phyloP scores from a whole-genome alignment of 2,113 vertebrate genomes.

The Scopus umbretta region DNA sequence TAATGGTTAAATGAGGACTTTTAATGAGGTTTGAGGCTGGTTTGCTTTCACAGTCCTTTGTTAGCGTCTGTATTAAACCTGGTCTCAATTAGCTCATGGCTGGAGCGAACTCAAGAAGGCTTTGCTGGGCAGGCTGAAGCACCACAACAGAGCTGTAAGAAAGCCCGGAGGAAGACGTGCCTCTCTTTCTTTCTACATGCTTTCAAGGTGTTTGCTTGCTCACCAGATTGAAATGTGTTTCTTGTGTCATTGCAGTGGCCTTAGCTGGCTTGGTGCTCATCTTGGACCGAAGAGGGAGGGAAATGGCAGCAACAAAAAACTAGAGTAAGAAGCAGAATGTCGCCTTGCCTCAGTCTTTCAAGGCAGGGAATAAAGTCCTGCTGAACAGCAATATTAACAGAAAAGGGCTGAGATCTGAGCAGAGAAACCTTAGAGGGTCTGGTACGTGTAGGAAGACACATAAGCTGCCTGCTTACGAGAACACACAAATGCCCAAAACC shows the following conservation, averaged over 20 bases:
- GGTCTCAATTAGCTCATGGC: not conserved
- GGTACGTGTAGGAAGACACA: not conserved
- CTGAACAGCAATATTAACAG: not conserved
- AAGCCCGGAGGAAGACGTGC: not conserved
- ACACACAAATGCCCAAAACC: not conserved
- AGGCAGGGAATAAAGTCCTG: not conserved
- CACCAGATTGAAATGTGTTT: not conserved
- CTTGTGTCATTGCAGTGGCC: not conserved
- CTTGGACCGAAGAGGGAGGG: not conserved
- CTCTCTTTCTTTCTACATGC: not conserved
- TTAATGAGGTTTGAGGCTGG: not conserved
- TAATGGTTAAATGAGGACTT: not conserved
- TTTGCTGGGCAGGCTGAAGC: not conserved
- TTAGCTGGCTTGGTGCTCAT: not conserved
- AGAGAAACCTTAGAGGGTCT: not conserved
- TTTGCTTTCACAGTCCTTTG: not conserved
- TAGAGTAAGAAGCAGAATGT: not conserved
- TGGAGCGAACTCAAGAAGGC: not conserved
- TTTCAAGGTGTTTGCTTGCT: not conserved
- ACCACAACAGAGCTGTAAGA: not conserved
- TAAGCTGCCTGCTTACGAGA: not conserved
- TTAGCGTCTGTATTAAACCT: not conserved
- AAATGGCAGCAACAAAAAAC: not conserved
- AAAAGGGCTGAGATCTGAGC: not conserved
- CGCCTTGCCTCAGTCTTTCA: not conserved